Percentiles rank a stretch among this genome's conserved stretches.
Evolutionary conservation across 2,113 vertebrate genomes (phyloP).

Genomic region (Microcebus murinus): DNA sequence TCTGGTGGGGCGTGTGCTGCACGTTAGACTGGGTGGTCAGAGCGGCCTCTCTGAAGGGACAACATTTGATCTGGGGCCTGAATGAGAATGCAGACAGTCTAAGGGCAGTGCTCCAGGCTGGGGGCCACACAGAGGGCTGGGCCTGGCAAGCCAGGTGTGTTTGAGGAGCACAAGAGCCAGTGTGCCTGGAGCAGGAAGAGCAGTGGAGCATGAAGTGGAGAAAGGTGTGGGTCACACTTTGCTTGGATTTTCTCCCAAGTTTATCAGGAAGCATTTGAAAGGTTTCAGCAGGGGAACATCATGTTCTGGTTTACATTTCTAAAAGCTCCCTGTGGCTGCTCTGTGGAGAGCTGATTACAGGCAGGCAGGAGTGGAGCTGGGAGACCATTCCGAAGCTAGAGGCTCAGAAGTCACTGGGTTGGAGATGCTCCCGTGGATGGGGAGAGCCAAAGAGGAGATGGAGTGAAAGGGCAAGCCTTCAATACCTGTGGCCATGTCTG

Average conservation of each 20-base stretch:
- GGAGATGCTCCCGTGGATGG: neutral
- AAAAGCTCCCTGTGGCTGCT: neutral
- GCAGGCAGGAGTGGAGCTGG: neutral
- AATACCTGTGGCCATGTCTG: neutral
- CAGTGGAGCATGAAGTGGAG: neutral
- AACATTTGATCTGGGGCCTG: neutral
- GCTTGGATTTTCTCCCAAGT: neutral
- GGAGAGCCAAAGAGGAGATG: neutral
- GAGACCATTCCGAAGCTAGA: neutral
- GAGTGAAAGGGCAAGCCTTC: neutral
- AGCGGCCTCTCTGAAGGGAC: neutral
- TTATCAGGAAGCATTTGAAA: neutral
- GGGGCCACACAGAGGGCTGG: neutral
- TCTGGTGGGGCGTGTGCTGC: accelerated
- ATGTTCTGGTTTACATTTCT: neutral
- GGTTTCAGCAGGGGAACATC: neutral
- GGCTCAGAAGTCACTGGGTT: neutral
- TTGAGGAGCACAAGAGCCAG: neutral
- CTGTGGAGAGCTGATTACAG: neutral
- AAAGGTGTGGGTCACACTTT: neutral
- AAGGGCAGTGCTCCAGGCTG: neutral
- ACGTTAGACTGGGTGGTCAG: neutral
- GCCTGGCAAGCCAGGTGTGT: neutral
- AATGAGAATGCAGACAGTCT: neutral
- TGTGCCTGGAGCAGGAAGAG: neutral